Base-by-base conservation (phyloP, 2,113 vertebrate species). In the Mustela lutreola region DNA sequence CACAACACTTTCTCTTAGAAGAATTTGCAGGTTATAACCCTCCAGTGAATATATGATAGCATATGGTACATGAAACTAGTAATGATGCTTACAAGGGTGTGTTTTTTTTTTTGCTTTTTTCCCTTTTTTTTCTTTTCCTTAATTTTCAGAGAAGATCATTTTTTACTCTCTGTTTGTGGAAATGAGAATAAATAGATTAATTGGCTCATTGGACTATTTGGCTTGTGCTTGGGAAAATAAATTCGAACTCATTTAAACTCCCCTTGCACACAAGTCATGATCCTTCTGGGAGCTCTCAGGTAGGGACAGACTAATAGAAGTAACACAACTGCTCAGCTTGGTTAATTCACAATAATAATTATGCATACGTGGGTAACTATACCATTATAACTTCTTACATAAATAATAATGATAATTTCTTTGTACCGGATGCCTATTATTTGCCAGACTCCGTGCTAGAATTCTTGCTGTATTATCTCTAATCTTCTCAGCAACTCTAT, bases 131-230 rank as follows among this genome's bases (percentile, higher is more conserved):
- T 81, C 26, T 83, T 82, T 39, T 85, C 60, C 31, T 60, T 89
- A 87, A 78, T 94, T 60, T 94, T 48, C 60, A 84, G 26, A 67
- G 36, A 65, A 73, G 24, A 28, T 70, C 62, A 39, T 94, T 92
- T 84, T 89, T 89, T 28, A 82, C n/a, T 76, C 39, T 87, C 0
- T 70, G 18, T 71, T 70, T 18, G 18, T 65, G 48, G 67, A 95
- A 36, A 24, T 9, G 82, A 82, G 79, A 71, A n/a, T 48, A 31
- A 65, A 79, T 26, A 90, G 60, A 86, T 11, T 26, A 56, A 31
- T 10, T 91, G 53, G 60, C 48, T 67, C 19, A 45, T 24, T 39
- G 45, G 75, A 28, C 6, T 86, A 7, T 85, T 85, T 67, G 79
- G 16, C 10, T 56, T 82, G 3, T 56, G 56, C 26, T 79, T 83